Conservation (phyloP, 2,797 vertebrate species). For the Eulemur coronatus region DNA sequence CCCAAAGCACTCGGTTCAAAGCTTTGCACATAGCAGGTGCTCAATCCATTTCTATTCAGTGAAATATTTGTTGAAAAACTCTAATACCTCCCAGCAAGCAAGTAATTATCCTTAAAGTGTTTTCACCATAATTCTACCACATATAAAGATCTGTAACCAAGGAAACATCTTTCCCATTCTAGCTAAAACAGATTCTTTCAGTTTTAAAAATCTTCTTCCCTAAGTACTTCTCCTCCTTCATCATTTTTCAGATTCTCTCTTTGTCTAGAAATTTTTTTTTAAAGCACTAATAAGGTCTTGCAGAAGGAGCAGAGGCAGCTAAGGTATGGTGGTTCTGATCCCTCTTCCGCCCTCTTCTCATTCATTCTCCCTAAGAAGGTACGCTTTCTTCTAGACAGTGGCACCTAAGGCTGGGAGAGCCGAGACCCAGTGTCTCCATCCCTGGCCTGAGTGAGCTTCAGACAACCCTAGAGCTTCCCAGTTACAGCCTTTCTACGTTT, state of each 20-base stretch:
- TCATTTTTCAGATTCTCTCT: constrained; percentile 25
- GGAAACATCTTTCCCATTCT: constrained; percentile 66
- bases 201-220: constrained; percentile 34
- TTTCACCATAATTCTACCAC: constrained; percentile 64
- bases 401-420: background rate
- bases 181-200: constrained; percentile 55
- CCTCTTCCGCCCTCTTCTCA: background rate
- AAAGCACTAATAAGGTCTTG: background rate
- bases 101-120: constrained; percentile 66
- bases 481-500: background rate
- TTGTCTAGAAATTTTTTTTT: background rate
- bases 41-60: constrained; percentile 36
- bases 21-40: constrained; percentile 7
- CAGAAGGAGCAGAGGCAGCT: background rate
- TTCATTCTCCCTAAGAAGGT: background rate
- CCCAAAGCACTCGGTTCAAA: constrained; percentile 26
- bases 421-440: background rate
- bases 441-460: background rate
- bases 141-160: constrained; percentile 72
- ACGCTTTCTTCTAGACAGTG: background rate
- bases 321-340: background rate
- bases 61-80: constrained; percentile 71
- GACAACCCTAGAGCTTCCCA: background rate
- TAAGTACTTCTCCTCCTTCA: constrained; percentile 18
- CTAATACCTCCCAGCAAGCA: constrained; percentile 56